A percentile compares a stretch with the other conserved stretches of the same genome.
Evolutionary conservation across 2,113 vertebrate species (phyloP).

Genomic region (Upupa epops): DNA sequence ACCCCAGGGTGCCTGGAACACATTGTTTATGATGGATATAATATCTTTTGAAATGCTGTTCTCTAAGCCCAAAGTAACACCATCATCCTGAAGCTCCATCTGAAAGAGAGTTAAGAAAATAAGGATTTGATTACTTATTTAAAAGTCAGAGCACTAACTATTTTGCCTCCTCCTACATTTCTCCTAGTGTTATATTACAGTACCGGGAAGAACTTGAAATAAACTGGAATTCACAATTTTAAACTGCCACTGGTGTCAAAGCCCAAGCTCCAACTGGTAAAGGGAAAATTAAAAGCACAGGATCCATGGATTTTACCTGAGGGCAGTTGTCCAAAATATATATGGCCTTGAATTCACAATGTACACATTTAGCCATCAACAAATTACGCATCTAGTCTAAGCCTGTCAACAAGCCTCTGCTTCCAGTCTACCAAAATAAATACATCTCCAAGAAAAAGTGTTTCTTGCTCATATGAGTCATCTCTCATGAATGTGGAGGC

Average conservation of each 20-base stretch:
- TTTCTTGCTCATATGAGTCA: not conserved
- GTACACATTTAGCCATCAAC: not conserved
- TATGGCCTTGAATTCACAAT: not conserved
- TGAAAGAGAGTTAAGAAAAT: constrained; percentile 66
- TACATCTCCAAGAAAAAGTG: not conserved
- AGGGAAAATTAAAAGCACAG: not conserved
- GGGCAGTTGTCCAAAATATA: not conserved
- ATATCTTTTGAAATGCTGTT: constrained; percentile 94
- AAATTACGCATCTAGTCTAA: not conserved
- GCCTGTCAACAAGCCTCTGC: not conserved
- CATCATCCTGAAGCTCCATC: constrained; percentile 99
- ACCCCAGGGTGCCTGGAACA: constrained; percentile 98
- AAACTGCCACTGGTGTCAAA: not conserved
- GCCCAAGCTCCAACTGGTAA: not conserved
- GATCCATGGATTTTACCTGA: not conserved
- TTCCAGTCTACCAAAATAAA: not conserved
- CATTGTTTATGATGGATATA: constrained; percentile 97
- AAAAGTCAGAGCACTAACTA: not conserved
- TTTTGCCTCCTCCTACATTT: not conserved
- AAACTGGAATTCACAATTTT: not conserved
- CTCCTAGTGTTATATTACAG: not conserved
- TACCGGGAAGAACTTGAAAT: not conserved
- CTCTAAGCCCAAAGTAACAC: constrained; percentile 92
- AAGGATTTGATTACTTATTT: constrained; percentile 20
- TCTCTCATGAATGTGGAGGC: not conserved